A percentile compares a stretch with the other conserved stretches of the same genome.
Conservation (phyloP, 2,113 vertebrate genomes). For the Notechis scutatus region DNA sequence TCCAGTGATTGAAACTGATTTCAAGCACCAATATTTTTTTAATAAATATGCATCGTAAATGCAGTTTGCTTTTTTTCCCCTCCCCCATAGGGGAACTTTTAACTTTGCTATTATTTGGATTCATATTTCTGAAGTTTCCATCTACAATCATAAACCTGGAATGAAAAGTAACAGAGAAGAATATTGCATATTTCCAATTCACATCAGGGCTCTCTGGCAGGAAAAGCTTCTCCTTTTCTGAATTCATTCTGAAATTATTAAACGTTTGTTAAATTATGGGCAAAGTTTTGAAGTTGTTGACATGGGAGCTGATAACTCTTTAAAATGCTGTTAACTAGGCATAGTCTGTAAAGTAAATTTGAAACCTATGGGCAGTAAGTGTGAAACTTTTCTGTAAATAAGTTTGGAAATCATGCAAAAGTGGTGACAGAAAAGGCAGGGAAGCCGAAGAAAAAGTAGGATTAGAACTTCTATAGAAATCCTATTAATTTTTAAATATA, state of each 20-base stretch:
- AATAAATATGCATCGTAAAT: slow-evolving; percentile 51
- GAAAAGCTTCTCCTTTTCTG: slow-evolving; percentile 29
- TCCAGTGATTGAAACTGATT: slow-evolving; percentile 42
- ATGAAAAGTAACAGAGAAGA: background rate
- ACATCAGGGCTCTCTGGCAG: background rate
- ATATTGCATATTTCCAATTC: slow-evolving; percentile 21
- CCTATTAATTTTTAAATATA: background rate
- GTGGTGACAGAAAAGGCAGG: background rate
- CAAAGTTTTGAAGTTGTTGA: background rate
- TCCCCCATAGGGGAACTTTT: slow-evolving; percentile 42
- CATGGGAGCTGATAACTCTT: background rate
- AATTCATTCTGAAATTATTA: slow-evolving; percentile 34
- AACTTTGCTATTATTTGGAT: slow-evolving; percentile 53
- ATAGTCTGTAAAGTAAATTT: slow-evolving; percentile 20
- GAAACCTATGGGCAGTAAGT: background rate
- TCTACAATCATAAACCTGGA: slow-evolving; percentile 50
- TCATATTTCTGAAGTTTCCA: slow-evolving; percentile 48
- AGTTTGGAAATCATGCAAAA: background rate
- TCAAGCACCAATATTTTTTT: slow-evolving; percentile 39
- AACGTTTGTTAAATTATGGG: background rate
- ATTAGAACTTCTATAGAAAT: background rate
- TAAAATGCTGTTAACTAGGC: background rate
- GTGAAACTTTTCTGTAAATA: slow-evolving; percentile 17
- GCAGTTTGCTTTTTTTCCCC: background rate
- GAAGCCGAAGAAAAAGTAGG: background rate